Evolutionary conservation across 2,113 vertebrate genomes (phyloP).

Genomic region (Pogona vitticeps): DNA sequence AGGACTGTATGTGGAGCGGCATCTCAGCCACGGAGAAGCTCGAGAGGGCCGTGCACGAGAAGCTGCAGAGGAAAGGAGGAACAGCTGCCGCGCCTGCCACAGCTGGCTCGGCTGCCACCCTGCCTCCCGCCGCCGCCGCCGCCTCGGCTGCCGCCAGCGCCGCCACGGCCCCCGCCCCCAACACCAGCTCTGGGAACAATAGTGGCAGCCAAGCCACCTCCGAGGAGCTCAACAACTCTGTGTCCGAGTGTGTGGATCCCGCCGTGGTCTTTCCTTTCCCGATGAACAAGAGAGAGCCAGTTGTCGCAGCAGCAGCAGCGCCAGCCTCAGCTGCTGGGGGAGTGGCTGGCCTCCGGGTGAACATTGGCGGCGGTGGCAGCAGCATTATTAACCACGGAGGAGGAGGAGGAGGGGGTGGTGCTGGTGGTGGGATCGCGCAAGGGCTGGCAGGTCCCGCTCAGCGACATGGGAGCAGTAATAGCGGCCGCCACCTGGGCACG

Average conservation of each 20-base stretch:
- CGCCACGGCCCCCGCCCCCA: slow-evolving; percentile 1
- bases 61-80: slow-evolving; percentile 83
- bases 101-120: slow-evolving; percentile 49
- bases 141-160: background rate
- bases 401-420: background rate
- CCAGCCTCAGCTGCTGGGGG: slow-evolving; percentile 24
- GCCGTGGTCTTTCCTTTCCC: slow-evolving; percentile 92
- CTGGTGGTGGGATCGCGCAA: background rate
- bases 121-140: background rate
- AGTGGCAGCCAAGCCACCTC: slow-evolving; percentile 45
- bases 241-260: slow-evolving; percentile 90
- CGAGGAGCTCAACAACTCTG: slow-evolving; percentile 79
- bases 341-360: background rate
- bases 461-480: background rate
- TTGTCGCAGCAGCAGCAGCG: slow-evolving; percentile 52
- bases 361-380: background rate
- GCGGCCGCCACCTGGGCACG: background rate
- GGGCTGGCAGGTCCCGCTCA: slow-evolving; percentile 3
- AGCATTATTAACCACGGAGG: no score
- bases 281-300: slow-evolving; percentile 79
- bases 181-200: slow-evolving; percentile 19
- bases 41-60: slow-evolving; percentile 91
- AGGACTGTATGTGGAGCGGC: slow-evolving; percentile 99
- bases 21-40: slow-evolving; percentile 95
- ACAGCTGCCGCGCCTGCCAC: slow-evolving; percentile 29